Evolutionary conservation across 2,888 invertebrate species (phyloP), one percentile per base, ranked within the genome.

Genomic region (Andrena trimmerana): DNA sequence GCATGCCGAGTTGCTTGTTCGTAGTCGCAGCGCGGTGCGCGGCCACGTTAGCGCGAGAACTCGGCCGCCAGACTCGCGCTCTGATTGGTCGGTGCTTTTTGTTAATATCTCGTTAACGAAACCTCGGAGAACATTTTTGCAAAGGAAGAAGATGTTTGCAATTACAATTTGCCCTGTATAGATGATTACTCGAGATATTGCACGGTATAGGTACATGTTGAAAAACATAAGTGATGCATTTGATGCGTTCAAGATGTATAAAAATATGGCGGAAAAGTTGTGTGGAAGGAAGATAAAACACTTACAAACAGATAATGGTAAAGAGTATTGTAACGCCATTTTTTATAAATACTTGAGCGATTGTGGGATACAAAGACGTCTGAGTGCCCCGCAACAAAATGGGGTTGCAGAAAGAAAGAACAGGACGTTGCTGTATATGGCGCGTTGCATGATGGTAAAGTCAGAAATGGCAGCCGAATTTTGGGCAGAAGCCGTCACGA

Each of bases 111-210:
- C n/a, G n/a, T n/a, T n/a, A n/a, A n/a, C n/a, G n/a, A n/a, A n/a
- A n/a, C n/a, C n/a, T n/a, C n/a, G n/a, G n/a, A n/a, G n/a, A n/a
- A n/a, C n/a, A n/a, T n/a, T n/a, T n/a, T n/a, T n/a, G n/a, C n/a
- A n/a, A n/a, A n/a, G n/a, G n/a, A n/a, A n/a, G n/a, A n/a, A n/a
- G n/a, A n/a, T n/a, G n/a, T n/a, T n/a, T n/a, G n/a, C n/a, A n/a
- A n/a, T n/a, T n/a, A n/a, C n/a, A n/a, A n/a, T n/a, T n/a, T n/a
- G n/a, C n/a, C n/a, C n/a, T n/a, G n/a, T 20, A 20, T 67, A 31
- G 31, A 52, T 67, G 67, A 67, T n/a, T 67, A 67, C 6, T 67
- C 20, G 5, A 67, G 67, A 20, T 67, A 31, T n/a, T 67, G 31
- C 16, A 52, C 13, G 2, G 52, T 52, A 20, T n/a, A n/a, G n/a